phyloP scores from a whole-genome alignment of 2,888 invertebrate species.

The Xestia rhomboidea region DNA sequence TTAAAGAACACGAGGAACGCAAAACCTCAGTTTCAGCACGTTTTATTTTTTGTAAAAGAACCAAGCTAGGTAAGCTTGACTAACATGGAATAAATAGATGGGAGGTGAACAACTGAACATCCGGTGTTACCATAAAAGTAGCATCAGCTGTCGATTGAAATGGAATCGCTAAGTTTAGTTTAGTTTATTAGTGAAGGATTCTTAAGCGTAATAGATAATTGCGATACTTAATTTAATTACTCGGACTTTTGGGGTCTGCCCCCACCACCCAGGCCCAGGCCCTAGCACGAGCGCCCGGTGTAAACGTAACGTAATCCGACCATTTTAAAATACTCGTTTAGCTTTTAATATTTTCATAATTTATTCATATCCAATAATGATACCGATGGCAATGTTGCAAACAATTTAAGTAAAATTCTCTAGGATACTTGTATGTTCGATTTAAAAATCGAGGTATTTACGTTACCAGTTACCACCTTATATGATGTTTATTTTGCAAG shows the following conservation, averaged over 20 bases:
- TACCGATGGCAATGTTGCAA: too few relatives aligned
- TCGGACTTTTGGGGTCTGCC: neutral
- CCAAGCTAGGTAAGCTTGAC: constrained; percentile 3
- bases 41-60: neutral
- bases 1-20: neutral
- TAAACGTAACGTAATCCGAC: too few relatives aligned
- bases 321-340: too few relatives aligned
- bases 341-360: too few relatives aligned
- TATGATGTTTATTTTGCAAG: too few relatives aligned
- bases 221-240: neutral
- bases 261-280: neutral
- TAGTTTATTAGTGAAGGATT: constrained; percentile 1
- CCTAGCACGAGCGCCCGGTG: neutral
- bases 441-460: too few relatives aligned
- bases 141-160: constrained; percentile 34
- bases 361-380: too few relatives aligned
- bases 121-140: constrained; percentile 38
- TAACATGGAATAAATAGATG: constrained; percentile 27
- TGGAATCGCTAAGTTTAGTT: neutral
- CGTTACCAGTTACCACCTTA: too few relatives aligned
- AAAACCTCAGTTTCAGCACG: neutral
- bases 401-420: too few relatives aligned
- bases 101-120: constrained; percentile 34
- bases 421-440: too few relatives aligned
- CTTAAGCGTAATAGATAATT: neutral